These are phyloP conservation scores for Halocaridina rubra DNA, from an alignment of 2,888 invertebrate genomes.

Conservation along the genomic window DNA sequence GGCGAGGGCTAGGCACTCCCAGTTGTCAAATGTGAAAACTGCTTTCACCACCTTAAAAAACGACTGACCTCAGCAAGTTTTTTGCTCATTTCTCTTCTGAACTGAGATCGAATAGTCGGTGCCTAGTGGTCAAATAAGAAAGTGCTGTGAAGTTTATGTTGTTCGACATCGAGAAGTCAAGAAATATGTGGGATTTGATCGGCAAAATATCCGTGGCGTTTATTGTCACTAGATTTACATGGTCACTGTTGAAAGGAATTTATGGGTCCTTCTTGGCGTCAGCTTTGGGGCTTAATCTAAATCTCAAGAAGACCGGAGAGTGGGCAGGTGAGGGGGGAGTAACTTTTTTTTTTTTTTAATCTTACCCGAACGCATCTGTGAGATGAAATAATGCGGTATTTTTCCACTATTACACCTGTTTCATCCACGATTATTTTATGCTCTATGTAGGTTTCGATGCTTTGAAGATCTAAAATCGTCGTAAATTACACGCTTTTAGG, in stretches of 20 bases:
- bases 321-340: slow-evolving; percentile 64
- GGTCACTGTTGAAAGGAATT: slow-evolving; percentile 44
- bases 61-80: no score
- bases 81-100: no score
- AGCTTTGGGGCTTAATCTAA: slow-evolving; percentile 49
- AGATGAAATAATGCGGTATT: neutral
- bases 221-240: neutral
- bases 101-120: no score
- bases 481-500: neutral
- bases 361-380: neutral
- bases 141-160: no score
- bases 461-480: no score
- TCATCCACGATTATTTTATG: neutral
- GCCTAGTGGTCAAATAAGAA: no score
- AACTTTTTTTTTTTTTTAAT: neutral
- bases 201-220: slow-evolving; percentile 37
- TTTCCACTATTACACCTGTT: no score
- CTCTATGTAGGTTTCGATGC: neutral
- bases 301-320: slow-evolving; percentile 64
- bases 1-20: no score
- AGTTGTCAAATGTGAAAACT: no score
- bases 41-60: no score
- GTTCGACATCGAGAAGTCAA: no score
- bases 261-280: slow-evolving; percentile 58
- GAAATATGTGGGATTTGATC: slow-evolving; percentile 49